A percentile compares a stretch with the other conserved stretches of the same genome.
These are phyloP conservation scores for Morpho helenor DNA, from an alignment of 2,888 invertebrate genomes.

Conservation along the genomic window DNA sequence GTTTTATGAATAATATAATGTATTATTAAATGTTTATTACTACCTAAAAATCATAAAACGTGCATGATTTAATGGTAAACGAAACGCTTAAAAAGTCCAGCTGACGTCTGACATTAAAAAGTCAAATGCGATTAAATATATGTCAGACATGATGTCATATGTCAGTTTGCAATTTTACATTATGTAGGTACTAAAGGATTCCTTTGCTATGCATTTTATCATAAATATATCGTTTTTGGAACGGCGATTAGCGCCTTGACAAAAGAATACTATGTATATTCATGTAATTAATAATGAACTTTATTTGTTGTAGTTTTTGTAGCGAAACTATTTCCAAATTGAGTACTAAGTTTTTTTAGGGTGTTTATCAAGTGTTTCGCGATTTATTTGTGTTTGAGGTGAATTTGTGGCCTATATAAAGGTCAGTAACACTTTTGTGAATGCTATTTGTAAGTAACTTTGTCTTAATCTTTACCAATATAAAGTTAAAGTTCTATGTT, in stretches of 20 bases:
- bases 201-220: slow-evolving; percentile 4
- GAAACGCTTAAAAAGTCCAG: too few species aligned
- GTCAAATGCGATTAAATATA: too few species aligned
- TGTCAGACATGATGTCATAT: not conserved
- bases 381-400: slow-evolving; percentile 27
- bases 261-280: slow-evolving; percentile 1
- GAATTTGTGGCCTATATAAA: slow-evolving; percentile 50
- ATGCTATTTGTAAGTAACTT: slow-evolving; percentile 32
- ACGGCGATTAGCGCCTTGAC: not conserved
- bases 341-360: slow-evolving; percentile 1
- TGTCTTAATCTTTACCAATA: not conserved
- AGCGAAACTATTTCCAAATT: not conserved
- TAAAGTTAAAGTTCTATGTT: not conserved
- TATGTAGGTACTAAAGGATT: slow-evolving; percentile 7
- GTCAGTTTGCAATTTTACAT: not conserved
- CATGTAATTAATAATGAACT: not conserved
- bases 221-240: slow-evolving; percentile 6
- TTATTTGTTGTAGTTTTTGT: not conserved
- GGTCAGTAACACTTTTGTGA: slow-evolving; percentile 45
- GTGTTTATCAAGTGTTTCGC: slow-evolving; percentile 22
- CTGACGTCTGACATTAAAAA: too few species aligned
- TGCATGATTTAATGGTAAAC: too few species aligned
- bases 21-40: too few species aligned
- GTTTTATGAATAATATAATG: too few species aligned
- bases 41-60: too few species aligned